Conservation (phyloP, 2,113 vertebrate species). For the Seriola rivoliana region DNA sequence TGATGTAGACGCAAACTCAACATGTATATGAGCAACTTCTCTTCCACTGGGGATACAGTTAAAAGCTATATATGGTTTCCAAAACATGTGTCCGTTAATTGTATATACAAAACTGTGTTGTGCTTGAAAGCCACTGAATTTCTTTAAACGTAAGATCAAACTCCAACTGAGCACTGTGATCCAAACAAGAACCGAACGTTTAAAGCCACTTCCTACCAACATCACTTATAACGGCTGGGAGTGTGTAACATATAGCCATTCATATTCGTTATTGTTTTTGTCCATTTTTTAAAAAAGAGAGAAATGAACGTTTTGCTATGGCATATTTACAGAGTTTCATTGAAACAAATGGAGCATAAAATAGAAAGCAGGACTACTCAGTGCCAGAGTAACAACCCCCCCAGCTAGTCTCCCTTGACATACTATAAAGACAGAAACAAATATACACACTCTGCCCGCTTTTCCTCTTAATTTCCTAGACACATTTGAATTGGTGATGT, state of each 20-base stretch:
- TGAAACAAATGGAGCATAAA: constrained; percentile 20
- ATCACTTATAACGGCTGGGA: too few species aligned
- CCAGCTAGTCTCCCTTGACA: background rate
- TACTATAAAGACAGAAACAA: constrained; percentile 3
- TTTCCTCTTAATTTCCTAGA: constrained; percentile 19
- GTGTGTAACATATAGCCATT: background rate
- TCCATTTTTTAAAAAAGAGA: background rate
- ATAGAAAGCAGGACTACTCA: constrained; percentile 1
- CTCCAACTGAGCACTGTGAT: too few species aligned
- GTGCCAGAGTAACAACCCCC: background rate
- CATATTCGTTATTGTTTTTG: background rate
- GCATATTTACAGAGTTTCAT: background rate
- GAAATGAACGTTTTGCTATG: background rate
- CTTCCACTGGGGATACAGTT: background rate
- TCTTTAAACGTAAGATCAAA: too few species aligned
- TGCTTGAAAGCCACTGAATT: too few species aligned
- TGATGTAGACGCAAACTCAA: background rate
- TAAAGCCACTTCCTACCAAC: too few species aligned
- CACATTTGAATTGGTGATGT: constrained; percentile 7
- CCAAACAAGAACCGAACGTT: too few species aligned
- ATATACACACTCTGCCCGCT: background rate
- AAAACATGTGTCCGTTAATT: background rate
- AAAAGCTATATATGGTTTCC: background rate
- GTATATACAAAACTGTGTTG: background rate
- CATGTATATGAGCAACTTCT: background rate